These are phyloP conservation scores for Clarias laeviceps DNA, from an alignment of 2,797 vertebrate genomes.

Conservation along the genomic window DNA sequence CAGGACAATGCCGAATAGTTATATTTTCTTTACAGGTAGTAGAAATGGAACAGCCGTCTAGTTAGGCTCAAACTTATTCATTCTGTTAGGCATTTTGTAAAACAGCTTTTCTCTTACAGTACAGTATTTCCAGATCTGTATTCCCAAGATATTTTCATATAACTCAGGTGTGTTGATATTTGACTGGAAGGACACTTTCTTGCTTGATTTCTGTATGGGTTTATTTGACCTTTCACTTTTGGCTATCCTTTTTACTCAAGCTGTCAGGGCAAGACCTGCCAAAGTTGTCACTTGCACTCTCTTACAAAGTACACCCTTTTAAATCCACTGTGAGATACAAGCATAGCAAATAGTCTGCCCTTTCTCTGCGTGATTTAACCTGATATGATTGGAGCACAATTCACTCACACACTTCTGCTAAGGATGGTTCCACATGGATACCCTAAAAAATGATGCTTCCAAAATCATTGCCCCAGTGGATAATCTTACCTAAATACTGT, in stretches of 20 bases:
- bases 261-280: background rate
- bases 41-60: background rate
- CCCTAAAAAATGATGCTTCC: background rate
- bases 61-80: background rate
- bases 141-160: background rate
- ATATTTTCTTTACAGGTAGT: too few relatives aligned
- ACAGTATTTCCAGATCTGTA: background rate
- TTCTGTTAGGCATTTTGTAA: background rate
- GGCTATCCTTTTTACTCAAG: background rate
- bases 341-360: background rate
- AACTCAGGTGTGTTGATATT: background rate
- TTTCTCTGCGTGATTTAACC: background rate
- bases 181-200: background rate
- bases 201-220: background rate
- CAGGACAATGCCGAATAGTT: too few relatives aligned
- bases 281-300: background rate
- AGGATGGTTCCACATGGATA: background rate
- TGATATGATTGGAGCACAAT: background rate
- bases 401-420: background rate
- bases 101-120: background rate
- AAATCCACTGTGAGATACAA: background rate
- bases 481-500: slow-evolving; percentile 8
- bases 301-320: background rate
- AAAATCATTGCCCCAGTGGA: background rate
- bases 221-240: background rate